Base-by-base conservation (phyloP, 37 sponge, comb jelly and placozoan species). In the Halichondria panicea region DNA sequence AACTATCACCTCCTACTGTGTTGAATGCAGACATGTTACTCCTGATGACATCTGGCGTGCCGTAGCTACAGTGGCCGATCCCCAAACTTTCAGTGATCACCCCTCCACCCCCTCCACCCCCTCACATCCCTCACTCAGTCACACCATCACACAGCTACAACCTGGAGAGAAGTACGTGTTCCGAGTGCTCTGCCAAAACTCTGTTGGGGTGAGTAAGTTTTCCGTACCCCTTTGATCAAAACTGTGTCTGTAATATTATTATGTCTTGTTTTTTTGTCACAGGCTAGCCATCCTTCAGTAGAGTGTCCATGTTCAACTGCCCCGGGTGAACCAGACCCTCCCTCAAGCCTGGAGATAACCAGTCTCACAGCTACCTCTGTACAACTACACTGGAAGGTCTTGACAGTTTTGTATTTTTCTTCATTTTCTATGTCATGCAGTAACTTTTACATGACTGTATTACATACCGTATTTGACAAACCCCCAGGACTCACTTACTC, bases 151-250 rank as follows among this genome's bases (percentile, higher is more conserved):
- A 43, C 75, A 73, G 42, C 69, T 73, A 28, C 1, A 33, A 9
- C 68, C 75, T 0, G 92, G 94, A 1, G 92, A 91, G 38, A 41
- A 78, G 41, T 72, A 94, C 58, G 24, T 79, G 13, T 91, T 94
- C 74, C 91, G 80, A 58, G 92, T 81, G 93, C 84, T 13, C 92
- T 92, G 31, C 86, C 88, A 61, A 88, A 94, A 43, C 74, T 59
- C 25, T 72, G 82, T 66, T 28, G 80, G 45, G 70, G 82, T 63
- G 76, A 80, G 53, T 72, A 68, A 18, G 68, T 82, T 2, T 50
- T 11, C 27, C 11, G n/a, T 8, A 21, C 42, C 52, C 31, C 48
- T 12, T 48, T 7, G 6, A 24, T 48, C 7, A 22, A 15, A 45
- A 21, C 11, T 25, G 7, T 70, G 6, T 32, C 53, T 11, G 31